Conservation (phyloP, 2,888 invertebrate genomes). For the Tromatobia lineatoria region DNA sequence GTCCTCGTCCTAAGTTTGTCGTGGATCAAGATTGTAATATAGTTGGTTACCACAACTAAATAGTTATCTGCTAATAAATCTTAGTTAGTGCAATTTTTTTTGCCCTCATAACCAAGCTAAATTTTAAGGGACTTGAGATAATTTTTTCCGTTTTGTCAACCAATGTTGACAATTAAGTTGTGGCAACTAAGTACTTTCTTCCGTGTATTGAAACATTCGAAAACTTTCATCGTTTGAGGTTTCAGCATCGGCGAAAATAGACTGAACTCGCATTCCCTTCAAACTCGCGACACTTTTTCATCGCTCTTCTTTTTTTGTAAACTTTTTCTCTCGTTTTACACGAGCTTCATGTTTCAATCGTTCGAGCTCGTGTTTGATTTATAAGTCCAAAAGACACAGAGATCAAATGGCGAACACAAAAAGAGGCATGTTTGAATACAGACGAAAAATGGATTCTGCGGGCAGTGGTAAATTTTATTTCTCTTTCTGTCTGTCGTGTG, state of each 20-base stretch:
- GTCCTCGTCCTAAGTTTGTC: too few relatives aligned
- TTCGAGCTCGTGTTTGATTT: constrained; percentile 37
- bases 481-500: background rate
- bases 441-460: background rate
- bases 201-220: background rate
- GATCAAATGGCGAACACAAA: constrained; percentile 29
- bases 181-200: background rate
- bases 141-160: too few relatives aligned
- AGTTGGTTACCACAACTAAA: too few relatives aligned
- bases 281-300: constrained; percentile 10
- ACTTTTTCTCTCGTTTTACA: constrained; percentile 40
- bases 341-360: constrained; percentile 62
- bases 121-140: too few relatives aligned
- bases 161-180: too few relatives aligned
- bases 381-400: constrained; percentile 5
- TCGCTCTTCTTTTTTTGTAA: constrained; percentile 13
- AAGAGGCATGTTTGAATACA: constrained; percentile 19
- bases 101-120: too few relatives aligned
- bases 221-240: background rate
- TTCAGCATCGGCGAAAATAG: background rate
- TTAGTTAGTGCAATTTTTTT: too few relatives aligned
- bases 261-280: constrained; percentile 18
- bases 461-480: background rate
- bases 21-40: too few relatives aligned
- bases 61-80: too few relatives aligned